A percentile compares a stretch with the other conserved stretches of the same genome.
Evolutionary conservation across 2,888 invertebrate genomes (phyloP).

Genomic region (Drosophila merina): DNA sequence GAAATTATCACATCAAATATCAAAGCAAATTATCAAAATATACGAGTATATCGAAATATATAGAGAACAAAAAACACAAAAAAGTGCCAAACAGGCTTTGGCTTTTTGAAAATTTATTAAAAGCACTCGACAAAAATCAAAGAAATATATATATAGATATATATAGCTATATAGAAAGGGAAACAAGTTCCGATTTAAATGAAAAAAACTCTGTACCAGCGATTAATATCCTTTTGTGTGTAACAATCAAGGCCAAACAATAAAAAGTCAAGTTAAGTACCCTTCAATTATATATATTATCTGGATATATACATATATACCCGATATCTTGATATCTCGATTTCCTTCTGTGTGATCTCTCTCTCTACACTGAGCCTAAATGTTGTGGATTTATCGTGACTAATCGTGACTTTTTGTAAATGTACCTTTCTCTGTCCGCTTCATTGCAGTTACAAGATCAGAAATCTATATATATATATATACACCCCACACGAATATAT

Average conservation of each 20-base stretch:
- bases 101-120: not conserved
- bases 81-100: not conserved
- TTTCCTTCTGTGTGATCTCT: constrained; percentile 48
- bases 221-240: constrained; percentile 40
- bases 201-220: constrained; percentile 33
- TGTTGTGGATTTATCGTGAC: constrained; percentile 43
- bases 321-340: not conserved
- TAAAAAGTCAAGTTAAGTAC: constrained; percentile 45
- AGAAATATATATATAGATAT: not conserved
- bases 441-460: constrained; percentile 30
- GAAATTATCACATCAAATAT: not conserved
- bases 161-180: not conserved
- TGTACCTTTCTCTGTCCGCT: constrained; percentile 37
- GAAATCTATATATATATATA: constrained; percentile 13
- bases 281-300: constrained; percentile 22
- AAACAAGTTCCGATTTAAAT: constrained; percentile 5
- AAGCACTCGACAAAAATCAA: constrained; percentile 6
- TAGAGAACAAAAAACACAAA: no score
- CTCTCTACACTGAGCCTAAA: constrained; percentile 50
- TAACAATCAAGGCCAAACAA: constrained; percentile 53
- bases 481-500: constrained; percentile 17
- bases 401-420: constrained; percentile 34
- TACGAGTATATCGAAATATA: no score
- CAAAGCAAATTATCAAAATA: not conserved
- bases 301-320: not conserved